These are phyloP conservation scores for Cryptoblepharus egeriae DNA, from an alignment of 2,797 vertebrate genomes.

Conservation along the genomic window DNA sequence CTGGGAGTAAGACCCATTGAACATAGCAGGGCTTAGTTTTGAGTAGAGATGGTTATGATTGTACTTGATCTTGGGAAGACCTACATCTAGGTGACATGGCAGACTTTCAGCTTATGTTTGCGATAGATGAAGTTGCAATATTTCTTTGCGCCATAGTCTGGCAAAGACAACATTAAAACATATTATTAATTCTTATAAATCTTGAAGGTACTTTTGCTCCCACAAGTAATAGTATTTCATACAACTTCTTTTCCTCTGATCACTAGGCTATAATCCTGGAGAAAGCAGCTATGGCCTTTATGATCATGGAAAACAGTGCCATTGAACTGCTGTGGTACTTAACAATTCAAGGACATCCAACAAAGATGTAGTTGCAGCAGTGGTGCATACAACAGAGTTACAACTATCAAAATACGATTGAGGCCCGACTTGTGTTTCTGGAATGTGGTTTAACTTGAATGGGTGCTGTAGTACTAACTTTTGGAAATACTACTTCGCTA, in stretches of 20 bases:
- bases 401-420: neutral
- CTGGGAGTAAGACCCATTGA: too few relatives aligned
- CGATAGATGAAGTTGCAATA: neutral
- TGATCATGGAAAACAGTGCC: conserved; percentile 5
- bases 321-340: neutral
- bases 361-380: neutral
- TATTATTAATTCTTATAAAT: neutral
- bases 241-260: neutral
- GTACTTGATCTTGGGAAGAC: neutral
- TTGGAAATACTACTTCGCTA: neutral
- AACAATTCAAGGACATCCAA: neutral
- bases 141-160: neutral
- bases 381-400: neutral
- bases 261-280: neutral
- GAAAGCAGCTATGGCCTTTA: neutral
- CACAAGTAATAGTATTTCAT: neutral
- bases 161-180: neutral
- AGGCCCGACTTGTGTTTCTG: neutral
- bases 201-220: neutral
- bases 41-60: too few relatives aligned
- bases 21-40: too few relatives aligned
- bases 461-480: neutral
- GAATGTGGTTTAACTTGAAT: conserved; percentile 16
- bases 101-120: neutral
- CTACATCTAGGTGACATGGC: neutral